Conservation (phyloP, 2,113 vertebrate genomes). For the Eonycteris spelaea region DNA sequence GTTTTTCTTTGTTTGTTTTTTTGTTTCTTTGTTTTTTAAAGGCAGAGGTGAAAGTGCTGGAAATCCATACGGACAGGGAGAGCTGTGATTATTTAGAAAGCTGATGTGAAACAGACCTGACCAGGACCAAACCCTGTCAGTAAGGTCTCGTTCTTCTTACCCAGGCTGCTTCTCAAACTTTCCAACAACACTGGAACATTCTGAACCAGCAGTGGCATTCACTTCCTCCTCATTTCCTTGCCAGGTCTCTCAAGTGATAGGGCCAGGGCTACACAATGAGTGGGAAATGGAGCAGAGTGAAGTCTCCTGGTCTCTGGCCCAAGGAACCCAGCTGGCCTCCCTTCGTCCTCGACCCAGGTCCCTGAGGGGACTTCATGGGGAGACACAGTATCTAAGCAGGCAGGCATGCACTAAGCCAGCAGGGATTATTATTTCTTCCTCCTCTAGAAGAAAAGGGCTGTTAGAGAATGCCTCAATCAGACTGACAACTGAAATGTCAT, state of each 20-base stretch:
- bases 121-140: conserved; percentile 85
- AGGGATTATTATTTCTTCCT: conserved; percentile 37
- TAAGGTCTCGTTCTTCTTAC: conserved; percentile 92
- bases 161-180: conserved; percentile 89
- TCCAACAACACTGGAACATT: conserved; percentile 94
- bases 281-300: conserved; percentile 79
- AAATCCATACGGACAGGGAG: not conserved
- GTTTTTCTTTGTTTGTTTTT: not conserved
- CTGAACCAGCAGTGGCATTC: conserved; percentile 88
- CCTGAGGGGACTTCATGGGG: not conserved
- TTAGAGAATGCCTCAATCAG: not conserved
- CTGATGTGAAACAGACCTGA: conserved; percentile 83
- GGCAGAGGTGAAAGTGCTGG: conserved; percentile 42
- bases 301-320: conserved; percentile 76
- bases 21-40: not conserved
- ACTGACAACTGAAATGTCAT: not conserved
- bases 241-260: conserved; percentile 86
- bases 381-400: conserved; percentile 65
- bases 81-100: conserved; percentile 73
- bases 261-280: conserved; percentile 80
- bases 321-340: conserved; percentile 68
- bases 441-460: not conserved
- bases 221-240: conserved; percentile 86
- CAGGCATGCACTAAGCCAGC: not conserved
- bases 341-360: conserved; percentile 36